phyloP scores from a whole-genome alignment of 2,113 vertebrate species.

The Leptocoma aspasia region DNA sequence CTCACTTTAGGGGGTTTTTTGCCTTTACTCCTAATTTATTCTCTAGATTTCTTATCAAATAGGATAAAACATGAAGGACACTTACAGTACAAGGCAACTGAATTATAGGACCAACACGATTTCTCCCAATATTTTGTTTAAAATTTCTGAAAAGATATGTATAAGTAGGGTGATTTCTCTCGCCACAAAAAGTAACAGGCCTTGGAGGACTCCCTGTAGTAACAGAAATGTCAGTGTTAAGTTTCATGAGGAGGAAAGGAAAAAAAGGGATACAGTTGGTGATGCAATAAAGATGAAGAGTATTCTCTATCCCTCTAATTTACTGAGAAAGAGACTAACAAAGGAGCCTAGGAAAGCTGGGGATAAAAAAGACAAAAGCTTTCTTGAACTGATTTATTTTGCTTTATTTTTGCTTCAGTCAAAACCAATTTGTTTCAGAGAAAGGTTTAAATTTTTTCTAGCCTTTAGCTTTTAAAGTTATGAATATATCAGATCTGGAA shows the following conservation, averaged over 20 bases:
- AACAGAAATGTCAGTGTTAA: not conserved
- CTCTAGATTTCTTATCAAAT: not conserved
- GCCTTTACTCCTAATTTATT: not conserved
- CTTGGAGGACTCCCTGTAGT: not conserved
- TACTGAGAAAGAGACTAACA: not conserved
- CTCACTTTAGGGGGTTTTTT: not conserved
- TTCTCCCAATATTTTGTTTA: not conserved
- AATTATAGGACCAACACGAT: not conserved
- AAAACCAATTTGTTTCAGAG: not conserved
- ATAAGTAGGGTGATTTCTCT: not conserved
- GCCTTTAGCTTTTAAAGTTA: not conserved
- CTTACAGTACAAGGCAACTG: fast-evolving
- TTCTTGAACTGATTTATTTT: not conserved
- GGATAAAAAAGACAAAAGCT: not conserved
- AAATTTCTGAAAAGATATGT: not conserved
- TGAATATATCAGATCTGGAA: not conserved
- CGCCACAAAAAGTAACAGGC: not conserved
- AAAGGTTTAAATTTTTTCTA: not conserved
- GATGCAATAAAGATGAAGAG: not conserved
- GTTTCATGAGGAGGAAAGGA: not conserved
- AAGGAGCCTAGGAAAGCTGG: not conserved
- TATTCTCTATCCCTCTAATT: not conserved
- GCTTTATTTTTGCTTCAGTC: not conserved
- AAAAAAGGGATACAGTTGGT: not conserved
- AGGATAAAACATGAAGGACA: not conserved